These are phyloP conservation scores for Holothuria leucospilota DNA, from an alignment of 53 echinoderm and acorn worm species.

Conservation along the genomic window DNA sequence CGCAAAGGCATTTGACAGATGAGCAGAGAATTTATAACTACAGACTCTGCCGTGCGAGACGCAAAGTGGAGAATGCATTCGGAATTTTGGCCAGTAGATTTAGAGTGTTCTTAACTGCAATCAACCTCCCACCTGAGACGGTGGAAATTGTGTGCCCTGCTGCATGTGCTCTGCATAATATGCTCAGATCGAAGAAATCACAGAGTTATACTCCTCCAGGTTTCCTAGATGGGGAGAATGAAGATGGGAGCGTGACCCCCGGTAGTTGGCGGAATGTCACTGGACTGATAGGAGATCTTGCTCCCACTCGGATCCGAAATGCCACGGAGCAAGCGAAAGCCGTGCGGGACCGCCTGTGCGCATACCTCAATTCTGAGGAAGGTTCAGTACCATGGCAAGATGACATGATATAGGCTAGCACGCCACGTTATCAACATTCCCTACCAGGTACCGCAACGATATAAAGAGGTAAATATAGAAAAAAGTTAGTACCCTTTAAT, in stretches of 20 bases:
- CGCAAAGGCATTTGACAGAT: neutral
- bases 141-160: conserved; percentile 1
- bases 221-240: conserved; percentile 5
- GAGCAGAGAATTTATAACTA: neutral
- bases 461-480: too few species aligned
- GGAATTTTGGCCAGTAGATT: neutral
- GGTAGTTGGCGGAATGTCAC: too few species aligned
- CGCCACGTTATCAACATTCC: too few species aligned
- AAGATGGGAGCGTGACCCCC: neutral
- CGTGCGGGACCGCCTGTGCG: neutral
- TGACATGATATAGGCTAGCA: too few species aligned
- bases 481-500: too few species aligned
- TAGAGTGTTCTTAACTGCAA: neutral
- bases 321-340: neutral
- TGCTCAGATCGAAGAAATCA: neutral
- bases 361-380: too few species aligned
- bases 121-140: neutral
- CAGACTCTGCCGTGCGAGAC: neutral
- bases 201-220: neutral
- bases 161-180: neutral
- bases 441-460: too few species aligned
- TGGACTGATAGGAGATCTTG: neutral
- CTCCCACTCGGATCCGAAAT: neutral
- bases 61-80: too few species aligned
- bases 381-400: too few species aligned